Percentiles rank a stretch among this genome's conserved stretches.
phyloP scores from a whole-genome alignment of 2,113 vertebrate genomes.

The Tautogolabrus adspersus region DNA sequence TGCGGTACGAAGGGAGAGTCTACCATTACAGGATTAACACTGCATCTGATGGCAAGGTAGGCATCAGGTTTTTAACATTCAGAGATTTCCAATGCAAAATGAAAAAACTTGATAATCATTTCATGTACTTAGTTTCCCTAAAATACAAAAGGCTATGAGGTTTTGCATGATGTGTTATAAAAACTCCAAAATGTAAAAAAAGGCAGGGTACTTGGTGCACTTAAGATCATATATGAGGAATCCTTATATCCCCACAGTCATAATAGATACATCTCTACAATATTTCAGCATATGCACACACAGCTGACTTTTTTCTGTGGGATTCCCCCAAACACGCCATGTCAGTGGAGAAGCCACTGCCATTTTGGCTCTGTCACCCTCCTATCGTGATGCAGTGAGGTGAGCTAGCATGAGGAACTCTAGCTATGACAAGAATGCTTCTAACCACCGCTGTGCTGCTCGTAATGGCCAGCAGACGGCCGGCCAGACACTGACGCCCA shows the following conservation, averaged over 20 bases:
- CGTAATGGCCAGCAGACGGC: constrained; percentile 65
- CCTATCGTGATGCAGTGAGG: constrained; percentile 54
- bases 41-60: constrained; percentile 95
- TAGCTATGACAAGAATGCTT: constrained; percentile 69
- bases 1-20: constrained; percentile 96
- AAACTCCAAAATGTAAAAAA: neutral
- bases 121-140: neutral
- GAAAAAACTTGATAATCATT: too few species aligned
- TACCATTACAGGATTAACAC: constrained; percentile 99
- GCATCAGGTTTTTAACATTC: neutral
- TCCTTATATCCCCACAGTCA: neutral
- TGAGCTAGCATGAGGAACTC: constrained; percentile 53
- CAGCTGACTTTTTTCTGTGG: neutral
- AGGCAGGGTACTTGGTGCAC: neutral
- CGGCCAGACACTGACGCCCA: constrained; percentile 65
- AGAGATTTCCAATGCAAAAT: too few species aligned
- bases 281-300: neutral
- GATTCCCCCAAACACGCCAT: constrained; percentile 16
- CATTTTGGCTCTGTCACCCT: constrained; percentile 51
- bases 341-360: constrained; percentile 18
- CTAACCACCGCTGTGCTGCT: constrained; percentile 60
- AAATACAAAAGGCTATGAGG: neutral
- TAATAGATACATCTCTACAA: neutral
- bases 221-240: neutral
- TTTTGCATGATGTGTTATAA: neutral